Base-by-base conservation (phyloP, 1,140 invertebrate species). In the Papilio polyxenes region DNA sequence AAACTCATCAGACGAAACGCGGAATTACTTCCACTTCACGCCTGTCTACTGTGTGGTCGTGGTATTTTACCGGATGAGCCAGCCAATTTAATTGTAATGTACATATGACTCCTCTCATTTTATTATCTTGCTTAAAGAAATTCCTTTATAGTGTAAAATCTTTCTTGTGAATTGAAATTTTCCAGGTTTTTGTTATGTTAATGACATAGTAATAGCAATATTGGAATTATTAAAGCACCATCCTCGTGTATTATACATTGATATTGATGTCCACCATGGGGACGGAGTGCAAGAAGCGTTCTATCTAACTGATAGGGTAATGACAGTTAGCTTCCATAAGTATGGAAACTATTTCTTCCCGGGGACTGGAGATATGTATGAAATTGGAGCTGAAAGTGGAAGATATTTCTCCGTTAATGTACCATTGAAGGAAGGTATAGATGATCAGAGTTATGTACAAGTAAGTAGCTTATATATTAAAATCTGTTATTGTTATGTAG, bases 241-340 rank as follows among this genome's bases (percentile, higher is more conserved):
- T 93, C 97, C 98, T 1, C 95, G 99, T 85, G 99, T 99, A 13
- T 94, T 99, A 15, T 99, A 99, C 89, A 99, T 99, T 82, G 99
- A 99, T 90, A 99, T 99, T 85, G 99, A 99, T 90, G 99, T 99
- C 10, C 99, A 99, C 94, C 99, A 99, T 93, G 99, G 99, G 0
- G 99, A 99, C 95, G 99, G 99, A 1, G 99, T 99, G 0, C 99
- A 99, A 94, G 99, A 99, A 95, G 99, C 99, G 0, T 99, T 99
- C 95, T 99, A 99, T 91, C 95, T 99, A 1, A 99, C 99, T 0
- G 99, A 99, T 93, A 95, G 99, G 75, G 99, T 99, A 0, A 99
- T 99, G 99, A 99, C 99, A 0, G 99, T 99, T 2, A 99, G 98
- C 23, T 99, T 99, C 93, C 99, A 99, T 90, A 99, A 99, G 95